Evolutionary conservation across 2,888 invertebrate species (phyloP).

Genomic region (Mycalesis mineus): DNA sequence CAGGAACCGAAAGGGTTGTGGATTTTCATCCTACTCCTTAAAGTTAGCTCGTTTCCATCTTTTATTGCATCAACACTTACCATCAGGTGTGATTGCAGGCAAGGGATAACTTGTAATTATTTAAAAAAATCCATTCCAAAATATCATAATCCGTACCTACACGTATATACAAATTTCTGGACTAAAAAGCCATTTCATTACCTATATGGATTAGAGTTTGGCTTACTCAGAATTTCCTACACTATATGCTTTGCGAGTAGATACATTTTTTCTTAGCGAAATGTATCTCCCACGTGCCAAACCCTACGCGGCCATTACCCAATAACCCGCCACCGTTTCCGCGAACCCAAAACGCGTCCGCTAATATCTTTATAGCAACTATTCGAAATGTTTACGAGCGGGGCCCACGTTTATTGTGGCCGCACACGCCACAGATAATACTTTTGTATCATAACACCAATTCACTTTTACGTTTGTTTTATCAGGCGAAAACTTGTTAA

Average conservation of each 20-base stretch:
- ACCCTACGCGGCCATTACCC: background rate
- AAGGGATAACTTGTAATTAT: no score
- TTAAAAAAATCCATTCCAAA: no score
- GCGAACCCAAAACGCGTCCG: constrained; percentile 28
- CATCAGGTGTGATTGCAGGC: no score
- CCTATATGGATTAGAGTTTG: no score
- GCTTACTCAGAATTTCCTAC: no score
- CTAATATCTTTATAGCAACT: constrained; percentile 58
- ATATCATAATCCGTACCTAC: no score
- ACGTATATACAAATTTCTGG: no score
- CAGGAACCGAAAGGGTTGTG: no score
- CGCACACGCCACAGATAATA: constrained; percentile 40
- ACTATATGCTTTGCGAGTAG: background rate
- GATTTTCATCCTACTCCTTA: no score
- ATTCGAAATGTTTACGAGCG: constrained; percentile 54
- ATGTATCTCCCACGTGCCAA: background rate
- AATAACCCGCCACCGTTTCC: constrained; percentile 7
- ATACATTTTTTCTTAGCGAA: background rate
- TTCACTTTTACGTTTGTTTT: constrained; percentile 4
- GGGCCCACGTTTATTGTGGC: constrained; percentile 46
- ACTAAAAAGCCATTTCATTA: no score
- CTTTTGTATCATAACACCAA: constrained; percentile 11
- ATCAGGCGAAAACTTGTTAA: constrained; percentile 3
- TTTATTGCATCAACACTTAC: no score
- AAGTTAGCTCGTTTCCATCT: no score